Percentiles rank a stretch among this genome's conserved stretches.
Evolutionary conservation across 2,888 invertebrate species (phyloP).

Genomic region (Subacronicta megacephala): DNA sequence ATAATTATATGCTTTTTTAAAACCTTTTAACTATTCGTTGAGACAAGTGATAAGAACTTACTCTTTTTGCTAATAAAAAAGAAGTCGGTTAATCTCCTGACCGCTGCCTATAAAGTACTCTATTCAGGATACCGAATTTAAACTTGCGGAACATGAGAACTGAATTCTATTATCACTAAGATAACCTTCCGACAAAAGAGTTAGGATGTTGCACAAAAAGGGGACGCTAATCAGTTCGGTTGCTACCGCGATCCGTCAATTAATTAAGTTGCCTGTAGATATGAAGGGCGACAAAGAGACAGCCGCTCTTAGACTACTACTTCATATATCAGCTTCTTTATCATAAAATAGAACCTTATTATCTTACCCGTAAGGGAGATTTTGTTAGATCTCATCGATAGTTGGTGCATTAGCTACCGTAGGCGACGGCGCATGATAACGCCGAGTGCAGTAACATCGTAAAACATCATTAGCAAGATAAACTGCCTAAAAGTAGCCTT

Average conservation of each 20-base stretch:
- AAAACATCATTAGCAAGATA: slow-evolving; percentile 89
- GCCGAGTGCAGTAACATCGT: slow-evolving; percentile 78
- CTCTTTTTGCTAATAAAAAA: slow-evolving; percentile 6
- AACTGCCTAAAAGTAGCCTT: slow-evolving; percentile 81
- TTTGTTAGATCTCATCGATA: slow-evolving; percentile 54
- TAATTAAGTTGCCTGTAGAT: slow-evolving; percentile 81
- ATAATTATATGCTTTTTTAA: not conserved
- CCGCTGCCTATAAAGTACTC: slow-evolving; percentile 27
- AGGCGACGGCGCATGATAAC: slow-evolving; percentile 82
- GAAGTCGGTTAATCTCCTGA: slow-evolving; percentile 23
- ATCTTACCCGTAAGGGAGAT: slow-evolving; percentile 55
- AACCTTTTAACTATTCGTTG: not conserved
- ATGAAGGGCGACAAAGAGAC: slow-evolving; percentile 81
- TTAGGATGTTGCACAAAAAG: slow-evolving; percentile 78
- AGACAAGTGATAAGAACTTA: not conserved
- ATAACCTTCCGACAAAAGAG: slow-evolving; percentile 78
- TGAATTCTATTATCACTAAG: slow-evolving; percentile 61
- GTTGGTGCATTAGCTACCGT: slow-evolving; percentile 79
- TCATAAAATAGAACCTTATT: slow-evolving; percentile 62
- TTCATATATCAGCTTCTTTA: slow-evolving; percentile 48
- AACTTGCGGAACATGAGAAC: slow-evolving; percentile 47
- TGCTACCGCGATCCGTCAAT: slow-evolving; percentile 84
- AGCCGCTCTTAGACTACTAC: slow-evolving; percentile 68
- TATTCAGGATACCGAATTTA: slow-evolving; percentile 18
- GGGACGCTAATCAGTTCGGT: slow-evolving; percentile 68